A percentile compares a stretch with the other conserved stretches of the same genome.
These are phyloP conservation scores for Oconnorella tubifera DNA, from an alignment of 2,888 invertebrate species.

Conservation along the genomic window DNA sequence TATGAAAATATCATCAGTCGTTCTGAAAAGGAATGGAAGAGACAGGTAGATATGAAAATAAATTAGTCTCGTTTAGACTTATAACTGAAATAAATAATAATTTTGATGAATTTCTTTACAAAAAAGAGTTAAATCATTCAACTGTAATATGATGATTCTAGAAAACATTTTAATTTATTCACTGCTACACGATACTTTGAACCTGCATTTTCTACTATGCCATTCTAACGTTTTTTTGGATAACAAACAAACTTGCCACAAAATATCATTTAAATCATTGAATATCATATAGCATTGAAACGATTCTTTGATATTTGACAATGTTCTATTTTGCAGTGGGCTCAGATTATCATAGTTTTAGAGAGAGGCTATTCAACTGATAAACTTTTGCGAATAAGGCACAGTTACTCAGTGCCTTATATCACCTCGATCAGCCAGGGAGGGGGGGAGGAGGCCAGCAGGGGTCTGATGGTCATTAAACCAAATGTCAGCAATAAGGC, in stretches of 20 bases:
- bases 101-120: too few species aligned
- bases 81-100: not conserved
- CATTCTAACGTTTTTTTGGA: too few species aligned
- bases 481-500: constrained; percentile 93
- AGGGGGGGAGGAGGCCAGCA: constrained; percentile 58
- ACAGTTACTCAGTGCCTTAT: constrained; percentile 76
- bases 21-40: constrained; percentile 96
- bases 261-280: too few species aligned
- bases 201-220: too few species aligned
- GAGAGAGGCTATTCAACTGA: constrained; percentile 88
- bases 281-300: not conserved
- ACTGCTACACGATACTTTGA: too few species aligned
- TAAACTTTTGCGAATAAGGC: constrained; percentile 62
- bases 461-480: constrained; percentile 97
- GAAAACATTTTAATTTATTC: too few species aligned
- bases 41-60: too few species aligned
- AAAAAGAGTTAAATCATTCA: too few species aligned
- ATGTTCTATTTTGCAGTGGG: constrained; percentile 69
- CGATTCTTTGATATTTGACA: not conserved
- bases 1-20: constrained; percentile 96
- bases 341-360: constrained; percentile 93
- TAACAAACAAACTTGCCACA: too few species aligned
- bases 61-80: too few species aligned
- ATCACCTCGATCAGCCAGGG: too few species aligned
- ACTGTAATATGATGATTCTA: constrained; percentile 1